A percentile compares a stretch with the other conserved stretches of the same genome.
These are phyloP conservation scores for Beaufortia kweichowensis DNA, from an alignment of 2,113 vertebrate genomes.

Conservation along the genomic window DNA sequence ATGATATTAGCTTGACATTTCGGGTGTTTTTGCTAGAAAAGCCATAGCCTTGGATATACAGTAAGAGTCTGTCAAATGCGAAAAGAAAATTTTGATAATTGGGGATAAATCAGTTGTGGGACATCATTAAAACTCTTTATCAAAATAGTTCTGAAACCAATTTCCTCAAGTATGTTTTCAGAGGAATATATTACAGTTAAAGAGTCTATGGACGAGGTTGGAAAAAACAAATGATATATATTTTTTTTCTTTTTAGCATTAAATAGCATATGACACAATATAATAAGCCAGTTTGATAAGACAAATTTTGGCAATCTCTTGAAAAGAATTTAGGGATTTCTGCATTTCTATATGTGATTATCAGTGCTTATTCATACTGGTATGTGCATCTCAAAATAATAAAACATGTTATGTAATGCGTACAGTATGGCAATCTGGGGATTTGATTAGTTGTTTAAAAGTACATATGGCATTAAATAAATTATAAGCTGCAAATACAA, in stretches of 20 bases:
- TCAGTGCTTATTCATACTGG: not conserved
- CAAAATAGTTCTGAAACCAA: no score
- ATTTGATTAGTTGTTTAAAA: not conserved
- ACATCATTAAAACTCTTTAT: no score
- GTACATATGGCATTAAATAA: conserved; percentile 14
- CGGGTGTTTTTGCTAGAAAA: no score
- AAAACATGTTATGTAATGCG: conserved; percentile 14
- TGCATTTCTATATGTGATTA: not conserved
- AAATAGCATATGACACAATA: not conserved
- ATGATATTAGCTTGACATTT: not conserved
- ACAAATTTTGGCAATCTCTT: not conserved
- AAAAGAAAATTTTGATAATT: no score
- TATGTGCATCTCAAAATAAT: not conserved
- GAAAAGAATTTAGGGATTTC: not conserved
- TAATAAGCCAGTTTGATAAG: not conserved
- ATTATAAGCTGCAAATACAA: conserved; percentile 12
- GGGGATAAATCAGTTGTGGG: no score
- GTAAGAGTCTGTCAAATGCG: no score
- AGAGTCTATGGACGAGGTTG: no score
- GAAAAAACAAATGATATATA: no score
- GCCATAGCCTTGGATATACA: no score
- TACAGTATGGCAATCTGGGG: not conserved
- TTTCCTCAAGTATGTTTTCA: no score
- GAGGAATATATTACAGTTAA: no score
- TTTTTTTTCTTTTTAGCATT: not conserved